Evolutionary conservation across 2,797 vertebrate species (phyloP).

Genomic region (Trematomus bernacchii): DNA sequence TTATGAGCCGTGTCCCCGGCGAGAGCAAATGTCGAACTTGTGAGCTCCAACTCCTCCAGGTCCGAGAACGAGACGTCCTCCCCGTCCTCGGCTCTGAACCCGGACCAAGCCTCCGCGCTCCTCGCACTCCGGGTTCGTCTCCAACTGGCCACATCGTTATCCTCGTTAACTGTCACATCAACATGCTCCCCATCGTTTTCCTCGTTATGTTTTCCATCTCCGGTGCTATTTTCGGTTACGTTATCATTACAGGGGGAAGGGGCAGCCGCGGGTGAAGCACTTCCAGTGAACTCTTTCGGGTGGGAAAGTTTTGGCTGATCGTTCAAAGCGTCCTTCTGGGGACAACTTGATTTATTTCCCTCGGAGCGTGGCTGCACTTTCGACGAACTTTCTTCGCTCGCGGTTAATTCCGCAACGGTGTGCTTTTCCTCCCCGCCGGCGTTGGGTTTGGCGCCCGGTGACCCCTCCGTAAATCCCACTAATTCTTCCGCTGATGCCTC

Average conservation of each 20-base stretch:
- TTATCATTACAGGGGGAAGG: background rate
- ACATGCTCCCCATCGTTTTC: constrained; percentile 25
- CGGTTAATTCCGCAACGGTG: constrained; percentile 48
- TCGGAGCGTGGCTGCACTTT: constrained; percentile 44
- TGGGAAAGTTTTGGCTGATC: constrained; percentile 68
- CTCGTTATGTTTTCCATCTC: background rate
- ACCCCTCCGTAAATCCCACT: constrained; percentile 59
- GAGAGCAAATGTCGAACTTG: constrained; percentile 90
- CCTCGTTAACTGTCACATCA: constrained; percentile 27
- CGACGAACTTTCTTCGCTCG: constrained; percentile 70
- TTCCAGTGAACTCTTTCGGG: constrained; percentile 14
- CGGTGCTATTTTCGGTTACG: constrained; percentile 21
- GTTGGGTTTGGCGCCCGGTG: constrained; percentile 21
- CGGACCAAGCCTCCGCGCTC: constrained; percentile 78
- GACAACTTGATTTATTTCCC: constrained; percentile 43
- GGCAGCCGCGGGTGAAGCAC: constrained; percentile 14
- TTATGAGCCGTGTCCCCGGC: constrained; percentile 93
- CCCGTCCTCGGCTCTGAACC: constrained; percentile 59
- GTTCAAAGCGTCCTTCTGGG: constrained; percentile 34
- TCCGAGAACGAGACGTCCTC: constrained; percentile 82
- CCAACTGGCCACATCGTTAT: constrained; percentile 37
- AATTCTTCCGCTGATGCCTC: constrained; percentile 57
- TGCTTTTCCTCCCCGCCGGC: constrained; percentile 28
- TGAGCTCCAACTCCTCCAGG: constrained; percentile 88
- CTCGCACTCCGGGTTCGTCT: constrained; percentile 61